Base-by-base conservation (phyloP, 2,797 vertebrate species). In the Xyrichtys novacula region DNA sequence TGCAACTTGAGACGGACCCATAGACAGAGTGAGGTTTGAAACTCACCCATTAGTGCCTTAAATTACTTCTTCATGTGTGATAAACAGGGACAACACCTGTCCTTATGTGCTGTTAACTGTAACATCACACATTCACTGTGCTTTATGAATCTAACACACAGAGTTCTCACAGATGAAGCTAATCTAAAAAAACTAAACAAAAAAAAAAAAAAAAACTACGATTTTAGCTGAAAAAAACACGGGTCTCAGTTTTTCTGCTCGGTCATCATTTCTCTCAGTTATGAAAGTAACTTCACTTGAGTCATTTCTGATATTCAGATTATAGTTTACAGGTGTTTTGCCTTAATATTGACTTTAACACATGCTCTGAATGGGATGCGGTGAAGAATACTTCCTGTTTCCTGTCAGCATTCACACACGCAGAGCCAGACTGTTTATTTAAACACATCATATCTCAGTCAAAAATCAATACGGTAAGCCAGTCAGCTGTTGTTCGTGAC, bases 31-130 rank as follows among this genome's bases (percentile, higher is more conserved):
- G 50, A 65, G 29, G 20, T 78, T 83, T 77, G 67, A 76, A 77
- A 68, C n/a, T 61, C 42, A 63, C 76, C 85, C 78, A 43, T 72
- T 44, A 57, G 93, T 94, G 94, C 94, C 94, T 94, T 92, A 73
- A 74, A 49, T 83, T 74, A 26, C 59, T 47, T 46, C 43, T 44
- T 78, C 10, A 42, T 80, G 49, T 81, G 69, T 67, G 60, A 64
- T 79, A 43, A 52, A 47, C 38, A 56, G 47, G 65, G 44, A 66
- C 73, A 47, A 40, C 56, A 72, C 25, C 43, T 76, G 83, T 79
- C 58, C 32, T 60, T 39, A 54, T 65, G 54, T 76, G 57, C 54
- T 72, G 32, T 59, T 54, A 70, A 65, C 39, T 72, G 64, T 61
- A 59, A 71, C 46, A 69, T 84, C 68, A 84, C 82, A 72, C 85